Conservation (phyloP, 2,797 vertebrate genomes). For the Lagodon rhomboides region DNA sequence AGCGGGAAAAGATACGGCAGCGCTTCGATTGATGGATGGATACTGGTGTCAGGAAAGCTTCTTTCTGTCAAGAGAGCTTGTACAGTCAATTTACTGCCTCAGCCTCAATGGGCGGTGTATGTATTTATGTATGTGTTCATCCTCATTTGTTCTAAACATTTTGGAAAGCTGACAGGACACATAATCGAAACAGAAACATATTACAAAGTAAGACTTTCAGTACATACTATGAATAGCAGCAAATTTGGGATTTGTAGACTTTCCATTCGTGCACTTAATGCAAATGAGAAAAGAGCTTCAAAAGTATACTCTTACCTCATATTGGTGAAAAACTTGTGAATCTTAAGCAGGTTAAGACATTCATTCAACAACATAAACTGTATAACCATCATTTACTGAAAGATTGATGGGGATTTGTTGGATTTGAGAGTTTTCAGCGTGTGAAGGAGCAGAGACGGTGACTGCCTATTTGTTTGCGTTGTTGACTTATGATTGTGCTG, state of each 20-base stretch:
- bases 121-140: conserved; percentile 55
- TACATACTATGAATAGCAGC: not conserved
- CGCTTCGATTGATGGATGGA: conserved; percentile 82
- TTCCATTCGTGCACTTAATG: not conserved
- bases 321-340: not conserved
- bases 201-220: not conserved
- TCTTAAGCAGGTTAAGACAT: not conserved
- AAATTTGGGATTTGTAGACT: not conserved
- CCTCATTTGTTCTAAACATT: conserved; percentile 46
- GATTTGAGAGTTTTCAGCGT: not conserved
- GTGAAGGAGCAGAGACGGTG: not conserved
- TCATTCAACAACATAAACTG: not conserved
- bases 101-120: conserved; percentile 49
- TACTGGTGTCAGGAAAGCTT: conserved; percentile 78
- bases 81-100: conserved; percentile 78
- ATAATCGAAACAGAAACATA: not conserved
- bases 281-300: not conserved
- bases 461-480: not conserved
- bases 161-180: conserved; percentile 24
- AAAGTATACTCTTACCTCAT: not conserved
- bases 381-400: not conserved
- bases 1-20: conserved; percentile 43
- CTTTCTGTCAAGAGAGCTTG: conserved; percentile 77
- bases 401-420: not conserved
- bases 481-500: not conserved